phyloP scores from a whole-genome alignment of 2,113 vertebrate genomes.

The Gopherus flavomarginatus region DNA sequence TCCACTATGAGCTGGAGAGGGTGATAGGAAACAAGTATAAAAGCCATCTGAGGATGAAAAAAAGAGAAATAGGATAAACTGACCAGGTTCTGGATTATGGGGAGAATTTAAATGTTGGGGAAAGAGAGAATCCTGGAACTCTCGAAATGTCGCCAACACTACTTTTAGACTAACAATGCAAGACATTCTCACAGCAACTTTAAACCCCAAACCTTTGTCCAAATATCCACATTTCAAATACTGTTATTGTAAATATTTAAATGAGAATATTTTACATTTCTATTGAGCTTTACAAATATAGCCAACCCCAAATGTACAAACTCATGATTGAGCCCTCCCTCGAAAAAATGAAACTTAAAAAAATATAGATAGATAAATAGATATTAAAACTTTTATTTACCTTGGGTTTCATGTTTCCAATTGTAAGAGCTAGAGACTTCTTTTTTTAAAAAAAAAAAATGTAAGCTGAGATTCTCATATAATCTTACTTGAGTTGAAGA shows the following conservation, averaged over 20 bases:
- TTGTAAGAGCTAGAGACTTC: neutral
- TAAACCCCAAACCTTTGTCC: neutral
- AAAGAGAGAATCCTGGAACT: neutral
- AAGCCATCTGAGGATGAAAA: neutral
- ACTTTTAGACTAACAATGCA: rapidly evolving
- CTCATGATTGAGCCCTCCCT: neutral
- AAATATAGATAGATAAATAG: too few species aligned
- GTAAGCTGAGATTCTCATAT: neutral
- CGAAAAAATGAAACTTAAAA: neutral
- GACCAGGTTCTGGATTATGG: neutral
- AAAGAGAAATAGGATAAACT: neutral
- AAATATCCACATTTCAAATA: neutral
- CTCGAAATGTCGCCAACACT: too few species aligned
- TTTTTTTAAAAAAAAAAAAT: neutral
- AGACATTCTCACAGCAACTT: neutral
- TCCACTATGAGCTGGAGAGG: neutral
- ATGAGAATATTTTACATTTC: neutral
- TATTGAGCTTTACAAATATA: neutral
- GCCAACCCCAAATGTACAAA: neutral
- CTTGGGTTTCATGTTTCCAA: neutral
- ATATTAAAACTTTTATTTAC: neutral
- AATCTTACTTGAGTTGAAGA: neutral
- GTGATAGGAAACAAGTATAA: neutral
- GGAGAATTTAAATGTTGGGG: neutral
- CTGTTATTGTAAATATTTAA: neutral